phyloP scores from a whole-genome alignment of 2,797 vertebrate genomes.

The Chiropotes sagulatus region DNA sequence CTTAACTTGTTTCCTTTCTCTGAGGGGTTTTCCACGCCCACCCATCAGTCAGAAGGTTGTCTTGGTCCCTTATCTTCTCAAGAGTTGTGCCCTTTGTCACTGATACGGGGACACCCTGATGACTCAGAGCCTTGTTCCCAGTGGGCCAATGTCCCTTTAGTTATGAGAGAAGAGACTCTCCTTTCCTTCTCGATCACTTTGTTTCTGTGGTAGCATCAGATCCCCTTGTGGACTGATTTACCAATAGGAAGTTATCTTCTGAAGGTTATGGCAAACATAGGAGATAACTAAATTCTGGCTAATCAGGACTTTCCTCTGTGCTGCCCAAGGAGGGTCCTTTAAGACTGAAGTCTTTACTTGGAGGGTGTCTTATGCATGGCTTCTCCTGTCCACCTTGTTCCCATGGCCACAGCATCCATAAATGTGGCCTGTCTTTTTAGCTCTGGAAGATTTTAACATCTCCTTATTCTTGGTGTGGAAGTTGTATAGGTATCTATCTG shows the following conservation, averaged over 20 bases:
- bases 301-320: background rate
- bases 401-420: background rate
- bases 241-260: background rate
- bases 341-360: background rate
- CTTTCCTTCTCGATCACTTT: background rate
- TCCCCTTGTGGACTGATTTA: background rate
- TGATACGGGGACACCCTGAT: background rate
- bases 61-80: background rate
- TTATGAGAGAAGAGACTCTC: background rate
- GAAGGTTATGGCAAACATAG: background rate
- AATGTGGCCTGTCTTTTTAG: background rate
- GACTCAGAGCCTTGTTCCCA: background rate
- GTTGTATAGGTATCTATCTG: background rate
- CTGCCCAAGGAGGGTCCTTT: background rate
- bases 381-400: background rate
- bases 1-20: background rate
- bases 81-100: accelerated
- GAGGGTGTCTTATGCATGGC: background rate
- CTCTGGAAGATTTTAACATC: background rate
- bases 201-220: background rate
- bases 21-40: background rate
- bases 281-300: background rate
- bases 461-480: background rate
- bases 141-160: background rate
- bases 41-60: background rate